phyloP scores from a whole-genome alignment of 2,113 vertebrate species.

The Eira barbara region DNA sequence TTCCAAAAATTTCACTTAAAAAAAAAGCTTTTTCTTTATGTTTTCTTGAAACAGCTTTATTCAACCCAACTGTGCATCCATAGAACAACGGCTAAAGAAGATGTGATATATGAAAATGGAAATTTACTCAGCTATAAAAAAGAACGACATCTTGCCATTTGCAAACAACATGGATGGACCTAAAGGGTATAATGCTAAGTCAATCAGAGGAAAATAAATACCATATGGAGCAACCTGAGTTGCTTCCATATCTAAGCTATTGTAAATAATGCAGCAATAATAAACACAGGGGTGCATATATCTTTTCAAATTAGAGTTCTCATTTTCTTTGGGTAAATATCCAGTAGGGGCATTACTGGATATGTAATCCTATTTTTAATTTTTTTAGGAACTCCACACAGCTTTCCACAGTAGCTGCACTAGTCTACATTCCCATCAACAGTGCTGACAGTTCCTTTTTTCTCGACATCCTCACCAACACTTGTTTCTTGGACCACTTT shows the following conservation, averaged over 20 bases:
- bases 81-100: background rate
- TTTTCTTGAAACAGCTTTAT: background rate
- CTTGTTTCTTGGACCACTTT: background rate
- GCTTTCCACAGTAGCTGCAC: background rate
- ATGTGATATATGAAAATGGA: background rate
- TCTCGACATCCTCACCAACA: background rate
- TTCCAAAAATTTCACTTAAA: conserved; percentile 16
- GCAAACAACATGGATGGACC: background rate
- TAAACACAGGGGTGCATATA: background rate
- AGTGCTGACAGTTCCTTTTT: background rate
- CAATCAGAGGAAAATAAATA: background rate
- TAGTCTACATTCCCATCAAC: background rate
- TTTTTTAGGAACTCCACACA: background rate
- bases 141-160: background rate
- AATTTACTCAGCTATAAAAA: background rate
- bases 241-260: background rate
- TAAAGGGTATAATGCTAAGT: background rate
- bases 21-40: background rate
- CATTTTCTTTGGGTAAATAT: background rate
- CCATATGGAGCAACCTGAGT: background rate
- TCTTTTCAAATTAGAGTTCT: background rate
- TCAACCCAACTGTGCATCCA: background rate
- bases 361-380: background rate
- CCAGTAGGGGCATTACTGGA: background rate
- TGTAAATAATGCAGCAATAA: background rate